Evolutionary conservation across 1,140 invertebrate genomes (phyloP), one percentile per base, ranked within the genome.

Genomic region (Steinernema khuongi): DNA sequence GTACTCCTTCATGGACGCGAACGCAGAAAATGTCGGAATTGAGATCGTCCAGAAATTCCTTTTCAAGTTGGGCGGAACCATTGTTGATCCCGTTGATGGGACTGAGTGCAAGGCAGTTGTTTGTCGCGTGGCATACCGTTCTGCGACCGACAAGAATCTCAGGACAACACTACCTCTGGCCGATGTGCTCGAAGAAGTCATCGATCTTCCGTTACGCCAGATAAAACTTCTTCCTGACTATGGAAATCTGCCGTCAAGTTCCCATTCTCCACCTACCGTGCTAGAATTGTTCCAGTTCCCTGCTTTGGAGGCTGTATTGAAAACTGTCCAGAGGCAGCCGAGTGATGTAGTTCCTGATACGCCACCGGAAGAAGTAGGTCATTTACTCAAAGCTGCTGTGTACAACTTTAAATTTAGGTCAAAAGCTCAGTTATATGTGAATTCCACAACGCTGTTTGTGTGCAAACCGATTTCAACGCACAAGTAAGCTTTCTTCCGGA

Each of bases 381-480:
- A 72, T n/a, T 7, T n/a, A 71, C 70, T 14, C 50, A 18, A 70
- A 18, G 18, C 14, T 70, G 41, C 31, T 14, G 18, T 71, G 22
- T 14, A 71, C 7, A 71, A 72, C 28, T 76, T 1, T 19, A 60
- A 32, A 19, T 4, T 36, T 71, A 36, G 32, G 80, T 81, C 7
- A 36, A 74, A 72, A 80, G 74, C 29, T 70, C 79, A 31, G 85
- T 83, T 67, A 60, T 83, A 0, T 77, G 72, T 36, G 80, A 83
- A 26, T 83, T 83, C 78, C 75, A 83, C 80, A 75, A 80, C 50
- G 74, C 69, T 11, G 81, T 83, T 18, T 67, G 71, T 11, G 70
- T 83, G 7, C 72, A 81, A 66, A 85, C 81, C 1, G 83, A 83
- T 60, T 83, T 85, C 81, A 85, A 83, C 67, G 79, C 81, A 1